Evolutionary conservation across 1,140 invertebrate genomes (phyloP), one percentile per base, ranked within the genome.

Genomic region (Brachionus koreanus): DNA sequence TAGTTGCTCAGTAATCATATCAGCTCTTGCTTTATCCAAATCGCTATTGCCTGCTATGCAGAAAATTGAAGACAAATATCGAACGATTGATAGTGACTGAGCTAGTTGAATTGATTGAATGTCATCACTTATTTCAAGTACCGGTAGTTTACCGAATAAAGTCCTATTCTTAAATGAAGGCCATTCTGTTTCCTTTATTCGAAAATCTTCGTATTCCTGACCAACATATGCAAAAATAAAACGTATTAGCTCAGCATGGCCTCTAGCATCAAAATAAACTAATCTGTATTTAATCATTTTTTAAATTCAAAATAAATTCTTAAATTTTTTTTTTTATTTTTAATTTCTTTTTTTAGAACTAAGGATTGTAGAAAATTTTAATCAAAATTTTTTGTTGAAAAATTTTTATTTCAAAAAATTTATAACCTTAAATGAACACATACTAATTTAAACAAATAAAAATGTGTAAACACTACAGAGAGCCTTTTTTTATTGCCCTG

Each of bases 181-280:
- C 85, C 85, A 86, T 49, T 84, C 49, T 2, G 63, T 37, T 16
- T 42, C 46, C 12, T 63, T 52, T 12, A 85, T 39, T n/a, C 84
- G 61, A 37, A 81, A 57, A 81, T 85, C 84, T 85, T 85, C 84
- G 42, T 67, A 85, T 63, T 85, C 52, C 23, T 79, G 49, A n/a
- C 69, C 82, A 49, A 72, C 82, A 46, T 77, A 52, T 0, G 75
- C 84, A 82, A 85, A 84, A 12, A 83, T 52, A 16, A 84, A 52
- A 16, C 84, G 72, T 42, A 77, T 75, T n/a, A 81, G 46, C 63
- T 85, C 84, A n/a, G 77, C 84, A 16, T 82, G 63, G 10, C 65
- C 84, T 37, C 82, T 63, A 6, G 37, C 39, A 65, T 84, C 37
- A 83, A 85, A 85, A 81, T 85, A 85, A 39, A 75, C 42, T 23